Evolutionary conservation across 2,113 vertebrate species (phyloP), one percentile per base, ranked within the genome.

Genomic region (Anoura caudifer): DNA sequence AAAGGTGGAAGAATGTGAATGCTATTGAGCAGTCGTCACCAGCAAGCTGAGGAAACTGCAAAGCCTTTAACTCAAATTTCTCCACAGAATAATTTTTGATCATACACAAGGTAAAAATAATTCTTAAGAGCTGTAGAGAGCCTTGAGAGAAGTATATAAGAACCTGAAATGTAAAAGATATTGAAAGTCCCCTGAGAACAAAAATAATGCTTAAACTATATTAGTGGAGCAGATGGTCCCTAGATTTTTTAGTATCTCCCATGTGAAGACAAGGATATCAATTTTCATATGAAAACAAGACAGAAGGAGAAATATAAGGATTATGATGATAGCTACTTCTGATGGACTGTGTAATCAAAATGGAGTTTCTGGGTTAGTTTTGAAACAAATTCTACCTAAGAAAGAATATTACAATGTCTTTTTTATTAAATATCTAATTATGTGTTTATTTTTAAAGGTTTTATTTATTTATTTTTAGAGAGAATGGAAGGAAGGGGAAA

Each of bases 1-100:
- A 97, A 95, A 98, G 96, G 80, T 61, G 14, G 75, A 94, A 19
- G 7, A 82, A 95, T 90, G 88, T 87, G 92, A 94, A 75, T 59
- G 24, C 45, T 95, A 43, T 70, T 95, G 86, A 96, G 52, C 20
- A 41, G 54, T 91, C 87, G 95, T 84, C 80, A 94, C 89, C 59
- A 87, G 43, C 56, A 65, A 96, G 84, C 87, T 87, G 83, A 91
- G 92, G 73, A 91, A 98, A 96, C 94, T 93, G 96, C 81, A 96
- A 90, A 94, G 94, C 95, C 91, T 95, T 80, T 77, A 92, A 96
- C 89, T 96, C 96, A 97, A 92, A 97, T 92, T 98, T 91, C 96
- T 97, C 90, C 96, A 75, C 84, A 1, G 2, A 97, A 98, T 96
- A 94, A 97, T 93, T 97, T 98, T 97, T 98, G 97, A 98, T 98